A percentile compares a stretch with the other conserved stretches of the same genome.
Conservation (phyloP, 2,888 invertebrate genomes). For the Ectemnius continuus region DNA sequence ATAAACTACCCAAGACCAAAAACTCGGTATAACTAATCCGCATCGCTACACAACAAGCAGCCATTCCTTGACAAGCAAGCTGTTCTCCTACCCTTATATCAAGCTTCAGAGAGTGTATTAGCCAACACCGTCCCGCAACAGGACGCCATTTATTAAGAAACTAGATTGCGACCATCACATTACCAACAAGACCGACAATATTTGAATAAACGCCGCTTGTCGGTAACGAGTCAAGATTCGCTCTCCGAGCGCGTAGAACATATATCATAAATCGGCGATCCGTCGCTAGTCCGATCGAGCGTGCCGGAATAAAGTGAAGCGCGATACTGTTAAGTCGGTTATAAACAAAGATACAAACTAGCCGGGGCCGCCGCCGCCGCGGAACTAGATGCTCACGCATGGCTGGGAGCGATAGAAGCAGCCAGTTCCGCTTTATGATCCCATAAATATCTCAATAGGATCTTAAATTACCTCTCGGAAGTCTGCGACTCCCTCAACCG, state of each 20-base stretch:
- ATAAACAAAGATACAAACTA: constrained; percentile 65
- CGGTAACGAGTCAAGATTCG: background rate
- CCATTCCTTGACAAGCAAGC: too few species aligned
- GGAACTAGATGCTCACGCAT: constrained; percentile 58
- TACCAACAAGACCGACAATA: too few species aligned
- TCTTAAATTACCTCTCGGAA: constrained; percentile 69
- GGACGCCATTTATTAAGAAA: too few species aligned
- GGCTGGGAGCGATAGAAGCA: constrained; percentile 65
- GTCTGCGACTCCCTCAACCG: constrained; percentile 61
- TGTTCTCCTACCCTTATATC: too few species aligned
- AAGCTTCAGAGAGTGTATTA: too few species aligned
- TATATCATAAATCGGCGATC: constrained; percentile 41
- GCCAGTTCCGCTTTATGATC: constrained; percentile 71
- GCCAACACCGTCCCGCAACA: too few species aligned
- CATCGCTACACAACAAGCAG: too few species aligned
- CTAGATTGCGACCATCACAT: too few species aligned
- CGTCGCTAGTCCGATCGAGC: constrained; percentile 44
- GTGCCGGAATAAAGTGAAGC: constrained; percentile 54
- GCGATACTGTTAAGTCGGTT: constrained; percentile 50
- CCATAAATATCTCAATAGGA: constrained; percentile 74
- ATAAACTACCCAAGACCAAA: too few species aligned
- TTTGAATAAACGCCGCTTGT: background rate
- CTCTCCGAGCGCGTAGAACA: background rate
- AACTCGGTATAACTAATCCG: too few species aligned
- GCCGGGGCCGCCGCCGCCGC: constrained; percentile 29